Conservation (phyloP, 2,113 vertebrate genomes). For the Columbina picui region DNA sequence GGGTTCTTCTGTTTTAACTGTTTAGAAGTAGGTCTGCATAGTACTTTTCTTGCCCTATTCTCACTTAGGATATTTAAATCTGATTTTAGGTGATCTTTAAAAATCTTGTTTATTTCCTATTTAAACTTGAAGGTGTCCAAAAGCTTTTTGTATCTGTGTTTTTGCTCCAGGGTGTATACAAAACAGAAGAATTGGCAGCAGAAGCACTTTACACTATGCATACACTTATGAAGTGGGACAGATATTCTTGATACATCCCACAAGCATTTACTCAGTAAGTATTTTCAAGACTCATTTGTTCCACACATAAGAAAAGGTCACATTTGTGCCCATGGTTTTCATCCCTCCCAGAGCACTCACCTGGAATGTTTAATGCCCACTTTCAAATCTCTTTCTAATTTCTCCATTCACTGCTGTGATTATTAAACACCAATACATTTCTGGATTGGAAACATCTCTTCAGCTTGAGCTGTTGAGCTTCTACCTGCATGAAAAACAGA, state of each 20-base stretch:
- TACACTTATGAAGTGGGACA: neutral
- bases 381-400: neutral
- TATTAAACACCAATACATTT: neutral
- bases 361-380: neutral
- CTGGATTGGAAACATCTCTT: neutral
- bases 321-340: neutral
- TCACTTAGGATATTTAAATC: neutral
- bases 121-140: neutral
- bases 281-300: neutral
- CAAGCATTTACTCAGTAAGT: neutral
- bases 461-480: neutral
- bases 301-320: neutral
- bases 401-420: neutral
- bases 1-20: neutral
- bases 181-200: neutral
- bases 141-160: neutral
- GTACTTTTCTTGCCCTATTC: neutral
- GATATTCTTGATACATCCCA: neutral
- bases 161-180: neutral
- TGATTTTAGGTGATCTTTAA: neutral
- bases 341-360: neutral
- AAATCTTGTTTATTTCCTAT: neutral
- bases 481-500: neutral
- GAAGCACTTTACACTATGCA: neutral
- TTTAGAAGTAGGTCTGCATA: neutral